Evolutionary conservation across 2,797 vertebrate species (phyloP).

Genomic region (Micrastur ruficollis): DNA sequence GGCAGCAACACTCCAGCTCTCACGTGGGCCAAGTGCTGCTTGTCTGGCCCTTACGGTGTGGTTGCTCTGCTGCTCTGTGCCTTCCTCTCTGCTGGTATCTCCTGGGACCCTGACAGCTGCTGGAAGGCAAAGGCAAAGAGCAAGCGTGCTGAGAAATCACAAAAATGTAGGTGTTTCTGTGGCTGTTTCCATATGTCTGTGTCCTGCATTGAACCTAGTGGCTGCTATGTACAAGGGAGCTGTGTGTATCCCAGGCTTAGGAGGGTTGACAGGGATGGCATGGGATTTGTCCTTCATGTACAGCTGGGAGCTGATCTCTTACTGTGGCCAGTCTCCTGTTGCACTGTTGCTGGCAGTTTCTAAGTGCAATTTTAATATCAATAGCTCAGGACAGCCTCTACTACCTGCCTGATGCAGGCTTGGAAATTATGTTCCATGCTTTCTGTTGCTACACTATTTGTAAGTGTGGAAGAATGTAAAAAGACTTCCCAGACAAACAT

Average conservation of each 20-base stretch:
- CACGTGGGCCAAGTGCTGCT: neutral
- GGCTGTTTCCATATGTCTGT: neutral
- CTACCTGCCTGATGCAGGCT: neutral
- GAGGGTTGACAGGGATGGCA: neutral
- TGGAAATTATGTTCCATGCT: neutral
- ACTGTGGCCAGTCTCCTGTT: neutral
- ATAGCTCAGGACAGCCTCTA: neutral
- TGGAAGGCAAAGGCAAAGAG: neutral
- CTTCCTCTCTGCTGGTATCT: neutral
- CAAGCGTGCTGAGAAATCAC: neutral
- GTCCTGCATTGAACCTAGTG: neutral
- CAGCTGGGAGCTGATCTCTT: neutral
- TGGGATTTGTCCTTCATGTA: neutral
- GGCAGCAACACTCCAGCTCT: neutral
- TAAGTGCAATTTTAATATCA: neutral
- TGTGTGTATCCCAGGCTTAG: neutral
- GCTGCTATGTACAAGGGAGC: neutral
- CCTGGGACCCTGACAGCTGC: neutral
- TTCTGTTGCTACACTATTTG: neutral
- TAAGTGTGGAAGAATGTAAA: neutral
- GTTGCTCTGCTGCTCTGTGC: neutral
- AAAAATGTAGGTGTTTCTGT: neutral
- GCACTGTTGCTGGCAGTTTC: neutral
- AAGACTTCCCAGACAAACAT: neutral
- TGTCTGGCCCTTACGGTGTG: fast-evolving